Conservation (phyloP, 1,140 invertebrate species). For the Rhyzopertha dominica region DNA sequence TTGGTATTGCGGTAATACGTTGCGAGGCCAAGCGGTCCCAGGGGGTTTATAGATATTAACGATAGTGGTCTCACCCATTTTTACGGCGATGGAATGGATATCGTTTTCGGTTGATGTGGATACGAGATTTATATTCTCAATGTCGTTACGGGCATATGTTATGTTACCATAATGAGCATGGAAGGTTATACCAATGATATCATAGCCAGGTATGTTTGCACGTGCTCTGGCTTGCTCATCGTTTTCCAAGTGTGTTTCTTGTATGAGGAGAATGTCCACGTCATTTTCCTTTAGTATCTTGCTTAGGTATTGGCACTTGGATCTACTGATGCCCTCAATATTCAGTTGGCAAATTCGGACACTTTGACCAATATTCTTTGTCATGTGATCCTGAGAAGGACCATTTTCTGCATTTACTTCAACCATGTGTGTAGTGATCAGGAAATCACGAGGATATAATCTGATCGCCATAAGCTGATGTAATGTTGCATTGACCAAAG, state of each 20-base stretch:
- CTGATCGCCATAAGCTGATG: too few species aligned
- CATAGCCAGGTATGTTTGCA: conserved; percentile 7
- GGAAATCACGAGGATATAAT: too few species aligned
- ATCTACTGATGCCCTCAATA: conserved; percentile 17
- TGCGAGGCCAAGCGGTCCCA: not conserved
- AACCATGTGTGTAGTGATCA: too few species aligned
- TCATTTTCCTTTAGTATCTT: conserved; percentile 11
- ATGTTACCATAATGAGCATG: conserved; percentile 5
- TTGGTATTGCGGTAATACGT: not conserved
- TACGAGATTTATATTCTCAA: not conserved
- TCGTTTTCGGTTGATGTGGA: not conserved
- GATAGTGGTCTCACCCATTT: not conserved
- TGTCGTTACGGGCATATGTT: conserved; percentile 5
- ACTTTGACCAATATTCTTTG: too few species aligned
- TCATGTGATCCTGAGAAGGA: too few species aligned
- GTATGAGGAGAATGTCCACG: conserved; percentile 18
- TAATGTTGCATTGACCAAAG: too few species aligned
- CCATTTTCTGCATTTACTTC: too few species aligned
- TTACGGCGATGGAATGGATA: not conserved
- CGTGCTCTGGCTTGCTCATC: conserved; percentile 2
- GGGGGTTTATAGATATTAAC: conserved; percentile 9
- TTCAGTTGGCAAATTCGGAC: too few species aligned
- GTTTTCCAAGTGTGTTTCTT: conserved; percentile 17
- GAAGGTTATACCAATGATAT: conserved; percentile 8
- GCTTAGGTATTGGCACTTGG: conserved; percentile 15